Evolutionary conservation across 2,888 invertebrate genomes (phyloP).

Genomic region (Biston stratarius): DNA sequence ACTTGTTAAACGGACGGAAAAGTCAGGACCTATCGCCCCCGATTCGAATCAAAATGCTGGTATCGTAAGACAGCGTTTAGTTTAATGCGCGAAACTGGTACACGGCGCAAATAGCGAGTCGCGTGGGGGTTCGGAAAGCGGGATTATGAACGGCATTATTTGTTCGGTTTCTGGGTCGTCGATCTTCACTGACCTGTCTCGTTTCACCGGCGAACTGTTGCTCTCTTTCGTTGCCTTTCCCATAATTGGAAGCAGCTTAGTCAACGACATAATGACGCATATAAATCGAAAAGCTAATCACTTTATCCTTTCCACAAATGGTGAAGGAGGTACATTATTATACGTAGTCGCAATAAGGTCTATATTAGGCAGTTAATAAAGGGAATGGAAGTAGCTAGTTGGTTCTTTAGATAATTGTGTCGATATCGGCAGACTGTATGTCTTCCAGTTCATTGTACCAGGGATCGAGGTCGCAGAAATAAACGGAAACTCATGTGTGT

Average conservation of each 20-base stretch:
- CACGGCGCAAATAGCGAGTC: constrained; percentile 53
- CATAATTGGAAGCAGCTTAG: constrained; percentile 24
- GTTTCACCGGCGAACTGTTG: constrained; percentile 51
- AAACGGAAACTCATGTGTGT: constrained; percentile 68
- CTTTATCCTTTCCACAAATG: constrained; percentile 5
- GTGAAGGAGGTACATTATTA: neutral
- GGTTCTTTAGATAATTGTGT: constrained; percentile 26
- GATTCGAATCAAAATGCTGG: constrained; percentile 27
- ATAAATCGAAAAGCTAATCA: constrained; percentile 4
- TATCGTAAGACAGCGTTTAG: constrained; percentile 38
- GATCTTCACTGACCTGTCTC: constrained; percentile 73
- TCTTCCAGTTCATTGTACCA: constrained; percentile 71
- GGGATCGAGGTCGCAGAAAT: constrained; percentile 61
- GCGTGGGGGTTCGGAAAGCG: constrained; percentile 64
- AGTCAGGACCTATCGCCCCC: neutral
- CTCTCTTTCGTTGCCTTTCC: constrained; percentile 47
- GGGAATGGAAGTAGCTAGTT: constrained; percentile 11
- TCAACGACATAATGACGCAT: constrained; percentile 3
- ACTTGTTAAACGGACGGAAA: neutral
- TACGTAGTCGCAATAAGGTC: neutral
- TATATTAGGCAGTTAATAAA: neutral
- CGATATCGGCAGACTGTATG: constrained; percentile 60
- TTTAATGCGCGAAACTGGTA: constrained; percentile 53
- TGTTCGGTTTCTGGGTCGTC: constrained; percentile 74
- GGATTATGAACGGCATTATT: constrained; percentile 61